phyloP scores from a whole-genome alignment of 2,888 invertebrate species.

The Tuberolachnus salignus region DNA sequence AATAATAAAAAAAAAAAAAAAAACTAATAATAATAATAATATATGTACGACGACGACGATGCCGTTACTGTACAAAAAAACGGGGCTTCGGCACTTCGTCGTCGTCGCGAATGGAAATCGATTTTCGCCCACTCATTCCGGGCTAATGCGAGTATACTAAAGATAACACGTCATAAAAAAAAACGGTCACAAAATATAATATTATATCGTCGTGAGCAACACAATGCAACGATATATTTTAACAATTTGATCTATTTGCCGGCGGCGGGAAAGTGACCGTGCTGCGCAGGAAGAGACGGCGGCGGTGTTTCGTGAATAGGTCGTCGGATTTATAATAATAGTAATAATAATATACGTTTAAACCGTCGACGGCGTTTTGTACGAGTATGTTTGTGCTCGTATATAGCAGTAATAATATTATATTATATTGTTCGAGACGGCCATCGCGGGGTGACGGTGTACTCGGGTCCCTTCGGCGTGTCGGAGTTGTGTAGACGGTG shows the following conservation, averaged over 20 bases:
- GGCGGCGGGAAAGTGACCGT: conserved; percentile 2
- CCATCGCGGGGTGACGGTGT: too few relatives aligned
- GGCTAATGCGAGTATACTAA: too few relatives aligned
- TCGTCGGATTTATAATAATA: neutral
- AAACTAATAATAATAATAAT: neutral
- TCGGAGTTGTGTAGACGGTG: too few relatives aligned
- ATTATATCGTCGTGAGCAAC: neutral
- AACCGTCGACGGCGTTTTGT: too few relatives aligned
- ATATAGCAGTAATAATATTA: too few relatives aligned
- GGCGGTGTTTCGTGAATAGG: neutral
- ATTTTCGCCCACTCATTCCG: conserved; percentile 47
- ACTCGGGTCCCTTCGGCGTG: too few relatives aligned
- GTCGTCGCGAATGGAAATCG: conserved; percentile 33
- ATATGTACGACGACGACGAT: neutral
- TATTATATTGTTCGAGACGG: too few relatives aligned
- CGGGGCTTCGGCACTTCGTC: neutral
- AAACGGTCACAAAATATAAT: neutral
- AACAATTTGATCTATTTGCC: conserved; percentile 18
- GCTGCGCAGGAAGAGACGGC: too few relatives aligned
- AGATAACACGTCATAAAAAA: too few relatives aligned
- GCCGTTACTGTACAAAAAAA: conserved; percentile 19
- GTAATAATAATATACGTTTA: too few relatives aligned
- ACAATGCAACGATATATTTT: conserved; percentile 12
- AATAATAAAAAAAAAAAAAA: too few relatives aligned
- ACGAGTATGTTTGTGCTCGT: too few relatives aligned